phyloP scores from a whole-genome alignment of 2,113 vertebrate species.

The Aythya baeri region DNA sequence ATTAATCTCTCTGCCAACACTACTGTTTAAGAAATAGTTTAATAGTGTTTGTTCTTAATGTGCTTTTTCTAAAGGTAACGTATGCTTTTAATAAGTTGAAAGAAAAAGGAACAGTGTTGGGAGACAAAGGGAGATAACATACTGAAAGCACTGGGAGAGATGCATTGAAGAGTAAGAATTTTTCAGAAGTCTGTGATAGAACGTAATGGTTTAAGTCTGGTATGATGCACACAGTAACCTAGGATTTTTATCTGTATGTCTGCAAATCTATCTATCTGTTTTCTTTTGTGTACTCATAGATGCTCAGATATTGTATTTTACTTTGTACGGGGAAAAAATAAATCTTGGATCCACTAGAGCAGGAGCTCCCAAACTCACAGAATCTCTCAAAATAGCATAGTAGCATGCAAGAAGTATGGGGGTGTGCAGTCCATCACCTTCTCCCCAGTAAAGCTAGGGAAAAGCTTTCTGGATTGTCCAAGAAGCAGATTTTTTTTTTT shows the following conservation, averaged over 20 bases:
- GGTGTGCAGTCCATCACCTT: not conserved
- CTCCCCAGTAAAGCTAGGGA: too few species aligned
- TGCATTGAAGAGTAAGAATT: not conserved
- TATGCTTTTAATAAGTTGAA: not conserved
- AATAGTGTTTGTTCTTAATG: not conserved
- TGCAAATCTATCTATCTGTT: not conserved
- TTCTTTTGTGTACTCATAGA: not conserved
- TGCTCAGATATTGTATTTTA: not conserved
- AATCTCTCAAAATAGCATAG: not conserved
- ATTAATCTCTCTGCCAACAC: not conserved
- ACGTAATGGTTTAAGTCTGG: not conserved
- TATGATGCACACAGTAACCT: not conserved
- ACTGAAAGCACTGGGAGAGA: rapidly evolving
- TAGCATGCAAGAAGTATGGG: not conserved
- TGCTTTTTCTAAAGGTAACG: not conserved
- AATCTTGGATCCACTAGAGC: not conserved
- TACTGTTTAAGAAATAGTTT: rapidly evolving
- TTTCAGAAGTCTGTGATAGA: not conserved
- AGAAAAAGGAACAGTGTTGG: not conserved
- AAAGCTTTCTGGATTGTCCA: not conserved
- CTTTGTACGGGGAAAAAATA: not conserved
- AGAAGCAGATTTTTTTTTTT: not conserved
- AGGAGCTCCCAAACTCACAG: not conserved
- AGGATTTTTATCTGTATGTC: not conserved
- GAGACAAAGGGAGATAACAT: not conserved